Evolutionary conservation across 2,888 invertebrate species (phyloP), one percentile per base, ranked within the genome.

Genomic region (Troides oblongomaculatus): DNA sequence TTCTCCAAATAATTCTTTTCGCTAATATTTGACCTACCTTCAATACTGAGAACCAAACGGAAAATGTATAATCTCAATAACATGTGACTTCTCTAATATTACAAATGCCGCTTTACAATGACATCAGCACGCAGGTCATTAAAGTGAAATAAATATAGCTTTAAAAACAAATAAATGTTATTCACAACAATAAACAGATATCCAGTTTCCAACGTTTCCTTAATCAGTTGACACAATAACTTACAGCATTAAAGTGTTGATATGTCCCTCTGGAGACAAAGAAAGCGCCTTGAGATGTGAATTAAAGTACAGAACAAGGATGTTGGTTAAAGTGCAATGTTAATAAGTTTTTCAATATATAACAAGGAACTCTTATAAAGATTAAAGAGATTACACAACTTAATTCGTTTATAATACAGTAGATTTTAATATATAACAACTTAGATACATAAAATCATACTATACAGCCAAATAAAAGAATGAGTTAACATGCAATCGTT

Each of bases 191-290:
- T 58, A 59, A 62, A 59, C 58, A 66, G 39, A 60, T 70, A 66
- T 70, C 53, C 62, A 66, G 59, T 66, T 66, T 58, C 66, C 58
- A 66, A 59, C 59, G 39, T 59, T 70, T 70, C 63, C 63, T 63
- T 70, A 66, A 70, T 66, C 53, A 63, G 53, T 66, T 66, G 53
- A 66, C 62, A 69, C 50, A 65, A 62, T 69, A 65, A 69, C 65
- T 69, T 65, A 66, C 66, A 36, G 58, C 23, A 23, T 43, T 65
- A 30, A 62, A 2, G 58, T 66, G 36, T 61, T 6, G 10, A 23
- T 59, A 61, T 50, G 50, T 39, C 36, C 39, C 43, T 53, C n/a
- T 1, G 6, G 46, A 68, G 53, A 70, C 70, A 70, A 66, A 66
- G 63, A 56, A 66, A 39, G 21, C 36, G 14, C n/a, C 46, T 63